Percentiles rank a stretch among this genome's conserved stretches.
Conservation (phyloP, 92 coral and sea anemone species). For the Scolanthus callimorphus region DNA sequence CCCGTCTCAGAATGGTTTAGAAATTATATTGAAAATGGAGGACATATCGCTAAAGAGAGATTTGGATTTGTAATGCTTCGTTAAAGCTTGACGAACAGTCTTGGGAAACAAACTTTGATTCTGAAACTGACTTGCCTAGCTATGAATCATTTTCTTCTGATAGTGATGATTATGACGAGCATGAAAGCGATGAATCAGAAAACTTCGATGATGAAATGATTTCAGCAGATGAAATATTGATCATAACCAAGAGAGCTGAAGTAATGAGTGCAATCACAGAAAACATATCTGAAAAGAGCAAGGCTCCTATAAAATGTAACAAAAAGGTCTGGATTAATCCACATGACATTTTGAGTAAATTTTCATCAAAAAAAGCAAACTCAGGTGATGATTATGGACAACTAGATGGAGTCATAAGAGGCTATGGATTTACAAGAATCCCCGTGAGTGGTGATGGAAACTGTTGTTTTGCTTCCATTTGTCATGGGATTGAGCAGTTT, state of each 20-base stretch:
- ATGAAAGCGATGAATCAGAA: too few relatives aligned
- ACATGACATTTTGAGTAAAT: neutral
- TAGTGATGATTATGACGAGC: neutral
- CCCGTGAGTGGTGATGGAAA: constrained; percentile 9
- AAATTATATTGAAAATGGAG: constrained; percentile 13
- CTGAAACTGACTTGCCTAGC: neutral
- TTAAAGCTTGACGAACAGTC: neutral
- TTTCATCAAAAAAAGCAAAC: neutral
- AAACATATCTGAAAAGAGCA: constrained; percentile 1
- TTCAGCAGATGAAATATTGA: neutral
- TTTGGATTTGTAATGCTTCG: constrained; percentile 13
- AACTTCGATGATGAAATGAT: neutral
- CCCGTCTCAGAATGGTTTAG: constrained; percentile 34
- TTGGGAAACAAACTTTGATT: neutral
- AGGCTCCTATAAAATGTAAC: neutral
- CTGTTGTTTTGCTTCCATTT: constrained; percentile 7
- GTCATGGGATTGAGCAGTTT: neutral
- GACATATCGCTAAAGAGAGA: constrained; percentile 11
- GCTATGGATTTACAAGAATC: neutral
- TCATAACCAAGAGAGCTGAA: constrained; percentile 3
- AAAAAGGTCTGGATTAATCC: neutral
- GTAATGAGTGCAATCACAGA: constrained; percentile 4
- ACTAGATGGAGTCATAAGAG: neutral
- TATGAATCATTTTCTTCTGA: neutral
- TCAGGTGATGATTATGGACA: neutral